Percentiles rank a stretch among this genome's conserved stretches.
phyloP scores from a whole-genome alignment of 2,113 vertebrate genomes.

The Corythornis cristatus region DNA sequence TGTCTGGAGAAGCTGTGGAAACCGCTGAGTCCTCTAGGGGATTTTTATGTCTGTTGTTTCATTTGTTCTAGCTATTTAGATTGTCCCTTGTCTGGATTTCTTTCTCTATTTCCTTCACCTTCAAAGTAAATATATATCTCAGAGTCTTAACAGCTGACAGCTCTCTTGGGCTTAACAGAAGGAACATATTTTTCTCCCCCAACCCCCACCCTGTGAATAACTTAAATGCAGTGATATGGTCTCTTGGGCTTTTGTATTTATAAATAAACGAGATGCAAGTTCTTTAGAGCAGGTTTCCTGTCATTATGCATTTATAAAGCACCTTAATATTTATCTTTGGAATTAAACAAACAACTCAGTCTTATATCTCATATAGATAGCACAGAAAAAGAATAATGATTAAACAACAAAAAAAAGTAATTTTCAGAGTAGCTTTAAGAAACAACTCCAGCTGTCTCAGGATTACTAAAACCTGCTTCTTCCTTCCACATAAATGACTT shows the following conservation, averaged over 20 bases:
- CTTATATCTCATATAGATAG: background rate
- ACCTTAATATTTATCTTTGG: background rate
- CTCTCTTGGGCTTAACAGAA: constrained; percentile 20
- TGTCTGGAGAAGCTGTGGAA: background rate
- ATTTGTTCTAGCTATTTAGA: constrained; percentile 52
- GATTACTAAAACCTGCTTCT: background rate
- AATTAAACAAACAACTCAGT: background rate
- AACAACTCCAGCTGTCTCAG: background rate
- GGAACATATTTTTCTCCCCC: background rate
- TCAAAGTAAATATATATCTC: constrained; percentile 24
- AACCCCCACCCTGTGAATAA: background rate
- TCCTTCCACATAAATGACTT: constrained; percentile 5
- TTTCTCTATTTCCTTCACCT: constrained; percentile 8
- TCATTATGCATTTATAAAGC: constrained; percentile 3
- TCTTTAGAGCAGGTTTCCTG: background rate
- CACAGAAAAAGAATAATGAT: background rate
- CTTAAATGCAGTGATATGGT: background rate
- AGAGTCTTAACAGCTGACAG: constrained; percentile 11
- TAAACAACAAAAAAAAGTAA: background rate
- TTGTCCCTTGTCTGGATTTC: constrained; percentile 18
- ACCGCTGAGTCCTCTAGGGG: background rate
- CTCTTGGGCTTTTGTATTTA: constrained; percentile 1
- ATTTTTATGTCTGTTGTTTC: constrained; percentile 50
- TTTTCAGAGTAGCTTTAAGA: background rate
- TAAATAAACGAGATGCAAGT: background rate